Evolutionary conservation across 2,888 invertebrate genomes (phyloP), one percentile per base, ranked within the genome.

Genomic region (Micoletzkya japonica): DNA sequence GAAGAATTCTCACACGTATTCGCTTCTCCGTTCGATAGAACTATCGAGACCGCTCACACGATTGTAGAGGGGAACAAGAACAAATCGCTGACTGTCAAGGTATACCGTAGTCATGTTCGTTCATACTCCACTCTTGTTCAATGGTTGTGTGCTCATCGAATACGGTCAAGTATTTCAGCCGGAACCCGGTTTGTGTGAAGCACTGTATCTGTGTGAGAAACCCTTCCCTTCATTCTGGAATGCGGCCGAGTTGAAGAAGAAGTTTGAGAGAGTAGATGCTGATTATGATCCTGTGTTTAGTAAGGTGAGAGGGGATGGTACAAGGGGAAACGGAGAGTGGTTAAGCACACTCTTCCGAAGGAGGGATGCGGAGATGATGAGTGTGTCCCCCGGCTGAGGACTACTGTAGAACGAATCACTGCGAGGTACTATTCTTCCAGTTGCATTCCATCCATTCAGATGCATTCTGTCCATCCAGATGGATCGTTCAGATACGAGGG

Each of bases 1-100:
- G 70, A 79, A 7, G 39, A 73, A 1, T 72, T 84, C 57, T 73
- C 77, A n/a, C 80, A 79, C 68, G 70, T 79, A 7, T 84, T 81
- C 58, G 79, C 80, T 1, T 83, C 82, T 1, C 84, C 84, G 4
- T 84, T 80, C 69, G 84, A 84, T 69, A 66, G 84, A 30, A 84
- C 84, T 4, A 70, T 84, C 24, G 82, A 84, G 49, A 84, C 84
- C 0, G 81, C 82, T 1, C 76, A 78, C 0, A 61, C 67, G 17
- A 76, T 84, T 24, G 72, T 80, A 0, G 76, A 72, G 6, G 71
- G 70, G 7, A 77, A 76, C 49, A 68, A 73, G 26, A 72, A 67
- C 49, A 28, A 56, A 7, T 39, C 56, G 26, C 57, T 82, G 61
- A 72, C 70, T n/a, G 80, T 84, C 28, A 83, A 84, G 64, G 79